phyloP scores from a whole-genome alignment of 2,888 invertebrate species.

The Pherbina coryleti region DNA sequence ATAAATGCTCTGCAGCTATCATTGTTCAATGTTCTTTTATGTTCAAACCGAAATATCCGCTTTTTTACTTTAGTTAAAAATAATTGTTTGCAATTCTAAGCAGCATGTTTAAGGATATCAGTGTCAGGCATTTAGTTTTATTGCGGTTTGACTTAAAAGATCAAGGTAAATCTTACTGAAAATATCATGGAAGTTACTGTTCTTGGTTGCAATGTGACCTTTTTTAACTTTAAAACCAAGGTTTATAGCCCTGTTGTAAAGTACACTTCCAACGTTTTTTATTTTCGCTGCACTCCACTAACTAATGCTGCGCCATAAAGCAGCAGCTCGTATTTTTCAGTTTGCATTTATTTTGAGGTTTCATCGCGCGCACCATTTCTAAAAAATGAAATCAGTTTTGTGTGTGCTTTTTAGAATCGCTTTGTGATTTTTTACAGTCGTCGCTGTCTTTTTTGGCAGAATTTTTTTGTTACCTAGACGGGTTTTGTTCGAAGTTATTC shows the following conservation, averaged over 20 bases:
- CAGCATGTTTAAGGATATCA: too few species aligned
- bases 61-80: too few species aligned
- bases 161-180: not conserved
- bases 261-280: constrained; percentile 47
- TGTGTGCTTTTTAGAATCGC: constrained; percentile 28
- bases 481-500: not conserved
- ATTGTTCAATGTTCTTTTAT: not conserved
- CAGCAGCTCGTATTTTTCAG: constrained; percentile 15
- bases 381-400: constrained; percentile 65
- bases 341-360: constrained; percentile 49
- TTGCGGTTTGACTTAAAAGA: constrained; percentile 62
- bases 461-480: not conserved
- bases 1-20: too few species aligned
- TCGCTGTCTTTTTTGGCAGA: not conserved
- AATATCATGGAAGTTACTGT: not conserved
- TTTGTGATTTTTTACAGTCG: constrained; percentile 2
- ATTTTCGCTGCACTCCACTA: not conserved
- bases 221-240: constrained; percentile 48
- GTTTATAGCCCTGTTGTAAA: constrained; percentile 52
- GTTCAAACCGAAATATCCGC: not conserved
- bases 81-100: too few species aligned
- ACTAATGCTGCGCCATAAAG: constrained; percentile 58
- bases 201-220: constrained; percentile 17
- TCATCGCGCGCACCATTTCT: constrained; percentile 63
- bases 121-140: constrained; percentile 51